Percentiles rank a stretch among this genome's conserved stretches.
These are phyloP conservation scores for Morelia viridis DNA, from an alignment of 2,797 vertebrate species.

Conservation along the genomic window DNA sequence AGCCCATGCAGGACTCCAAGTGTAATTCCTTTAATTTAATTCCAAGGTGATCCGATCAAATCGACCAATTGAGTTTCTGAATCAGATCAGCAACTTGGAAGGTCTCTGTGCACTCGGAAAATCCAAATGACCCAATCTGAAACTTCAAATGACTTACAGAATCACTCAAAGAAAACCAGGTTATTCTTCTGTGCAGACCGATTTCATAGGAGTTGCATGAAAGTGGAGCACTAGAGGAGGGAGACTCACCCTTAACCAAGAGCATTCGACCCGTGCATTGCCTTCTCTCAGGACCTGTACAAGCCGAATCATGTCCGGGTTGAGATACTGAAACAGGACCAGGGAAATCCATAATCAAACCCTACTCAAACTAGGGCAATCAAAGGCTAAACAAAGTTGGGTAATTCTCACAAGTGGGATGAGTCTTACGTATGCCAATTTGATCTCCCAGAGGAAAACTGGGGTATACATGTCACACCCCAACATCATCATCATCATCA, in stretches of 20 bases:
- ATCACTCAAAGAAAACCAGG: not conserved
- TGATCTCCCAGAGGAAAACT: too few relatives aligned
- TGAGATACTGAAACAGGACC: too few relatives aligned
- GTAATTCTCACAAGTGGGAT: too few relatives aligned
- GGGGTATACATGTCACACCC: too few relatives aligned
- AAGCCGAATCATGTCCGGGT: too few relatives aligned
- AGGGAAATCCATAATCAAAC: too few relatives aligned
- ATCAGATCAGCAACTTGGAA: not conserved
- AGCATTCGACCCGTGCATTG: not conserved
- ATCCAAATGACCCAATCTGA: not conserved
- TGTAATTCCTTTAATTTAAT: not conserved
- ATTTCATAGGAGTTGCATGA: not conserved
- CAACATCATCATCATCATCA: too few relatives aligned
- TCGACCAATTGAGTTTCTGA: not conserved
- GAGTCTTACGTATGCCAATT: too few relatives aligned
- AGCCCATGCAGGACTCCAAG: not conserved
- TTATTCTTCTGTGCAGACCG: not conserved
- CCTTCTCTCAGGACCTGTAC: not conserved
- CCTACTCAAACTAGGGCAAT: too few relatives aligned
- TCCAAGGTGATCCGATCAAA: not conserved
- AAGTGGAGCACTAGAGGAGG: too few relatives aligned
- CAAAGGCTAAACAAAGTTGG: too few relatives aligned
- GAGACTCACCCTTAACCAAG: not conserved
- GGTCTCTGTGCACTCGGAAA: not conserved
- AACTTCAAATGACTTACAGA: not conserved